These are phyloP conservation scores for Drosophila pruinosa DNA, from an alignment of 1,140 invertebrate species.

Conservation along the genomic window DNA sequence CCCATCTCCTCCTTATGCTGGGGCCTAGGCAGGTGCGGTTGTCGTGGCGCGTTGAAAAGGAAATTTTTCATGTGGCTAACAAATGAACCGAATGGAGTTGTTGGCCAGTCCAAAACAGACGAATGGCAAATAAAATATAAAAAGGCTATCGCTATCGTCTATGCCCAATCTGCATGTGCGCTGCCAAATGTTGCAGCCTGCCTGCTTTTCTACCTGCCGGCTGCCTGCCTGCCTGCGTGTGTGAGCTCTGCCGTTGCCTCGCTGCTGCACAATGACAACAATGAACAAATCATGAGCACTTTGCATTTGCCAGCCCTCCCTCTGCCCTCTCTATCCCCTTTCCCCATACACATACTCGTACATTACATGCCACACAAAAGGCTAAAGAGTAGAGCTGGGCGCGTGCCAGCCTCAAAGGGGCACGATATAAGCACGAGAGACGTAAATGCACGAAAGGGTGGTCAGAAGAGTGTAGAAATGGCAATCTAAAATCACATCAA, in stretches of 20 bases:
- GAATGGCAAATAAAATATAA: constrained; percentile 26
- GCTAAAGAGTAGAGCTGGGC: constrained; percentile 53
- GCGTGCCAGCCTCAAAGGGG: not conserved
- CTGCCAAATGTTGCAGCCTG: constrained; percentile 9
- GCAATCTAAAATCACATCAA: too few species aligned
- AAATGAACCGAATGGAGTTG: constrained; percentile 58
- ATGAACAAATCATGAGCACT: constrained; percentile 78
- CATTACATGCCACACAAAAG: constrained; percentile 46
- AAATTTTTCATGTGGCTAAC: constrained; percentile 73
- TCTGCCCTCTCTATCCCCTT: not conserved
- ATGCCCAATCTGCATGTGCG: constrained; percentile 77
- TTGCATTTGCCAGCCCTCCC: constrained; percentile 41
- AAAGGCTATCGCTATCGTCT: constrained; percentile 79
- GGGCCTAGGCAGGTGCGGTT: constrained; percentile 47
- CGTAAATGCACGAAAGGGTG: not conserved
- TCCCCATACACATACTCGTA: not conserved
- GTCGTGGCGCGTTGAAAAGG: constrained; percentile 63
- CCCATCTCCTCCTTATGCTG: constrained; percentile 3
- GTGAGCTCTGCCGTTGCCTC: constrained; percentile 4
- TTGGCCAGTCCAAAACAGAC: constrained; percentile 24
- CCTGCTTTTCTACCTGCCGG: not conserved
- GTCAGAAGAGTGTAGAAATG: too few species aligned
- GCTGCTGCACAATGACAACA: constrained; percentile 68
- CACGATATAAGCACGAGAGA: not conserved
- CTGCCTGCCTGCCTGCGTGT: constrained; percentile 27